phyloP scores from a whole-genome alignment of 2,797 vertebrate genomes.

The Dipus sagitta region DNA sequence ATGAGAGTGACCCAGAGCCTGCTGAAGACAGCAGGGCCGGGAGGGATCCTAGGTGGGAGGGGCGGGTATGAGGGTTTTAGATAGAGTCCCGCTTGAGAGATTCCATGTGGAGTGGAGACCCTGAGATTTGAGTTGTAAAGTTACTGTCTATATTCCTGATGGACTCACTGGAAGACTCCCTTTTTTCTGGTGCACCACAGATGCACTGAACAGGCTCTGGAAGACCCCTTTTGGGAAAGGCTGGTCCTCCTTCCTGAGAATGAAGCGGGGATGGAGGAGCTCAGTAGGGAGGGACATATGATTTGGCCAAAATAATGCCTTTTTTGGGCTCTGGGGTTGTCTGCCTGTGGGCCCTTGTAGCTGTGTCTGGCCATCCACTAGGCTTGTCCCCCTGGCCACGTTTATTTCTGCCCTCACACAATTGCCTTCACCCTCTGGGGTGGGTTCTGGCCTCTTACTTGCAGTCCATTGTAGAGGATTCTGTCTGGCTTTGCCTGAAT shows the following conservation, averaged over 20 bases:
- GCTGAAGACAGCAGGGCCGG: background rate
- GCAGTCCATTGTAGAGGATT: background rate
- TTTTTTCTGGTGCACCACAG: background rate
- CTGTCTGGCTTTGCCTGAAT: background rate
- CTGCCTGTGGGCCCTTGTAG: background rate
- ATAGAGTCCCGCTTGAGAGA: background rate
- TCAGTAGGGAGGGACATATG: fast-evolving
- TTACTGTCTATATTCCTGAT: background rate
- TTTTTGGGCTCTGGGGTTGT: background rate
- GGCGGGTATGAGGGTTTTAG: fast-evolving
- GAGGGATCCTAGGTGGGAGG: background rate
- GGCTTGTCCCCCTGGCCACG: background rate
- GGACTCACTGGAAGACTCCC: background rate
- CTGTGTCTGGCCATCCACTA: background rate
- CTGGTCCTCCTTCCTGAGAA: no score
- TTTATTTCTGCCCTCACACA: background rate
- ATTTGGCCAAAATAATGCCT: background rate
- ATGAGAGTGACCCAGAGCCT: background rate
- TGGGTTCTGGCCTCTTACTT: background rate
- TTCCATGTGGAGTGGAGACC: background rate
- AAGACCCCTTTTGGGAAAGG: background rate
- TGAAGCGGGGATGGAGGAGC: background rate
- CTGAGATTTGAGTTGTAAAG: background rate
- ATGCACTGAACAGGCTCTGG: no score
- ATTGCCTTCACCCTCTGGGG: background rate